Evolutionary conservation across 2,888 invertebrate genomes (phyloP).

Genomic region (Halictus ligatus): DNA sequence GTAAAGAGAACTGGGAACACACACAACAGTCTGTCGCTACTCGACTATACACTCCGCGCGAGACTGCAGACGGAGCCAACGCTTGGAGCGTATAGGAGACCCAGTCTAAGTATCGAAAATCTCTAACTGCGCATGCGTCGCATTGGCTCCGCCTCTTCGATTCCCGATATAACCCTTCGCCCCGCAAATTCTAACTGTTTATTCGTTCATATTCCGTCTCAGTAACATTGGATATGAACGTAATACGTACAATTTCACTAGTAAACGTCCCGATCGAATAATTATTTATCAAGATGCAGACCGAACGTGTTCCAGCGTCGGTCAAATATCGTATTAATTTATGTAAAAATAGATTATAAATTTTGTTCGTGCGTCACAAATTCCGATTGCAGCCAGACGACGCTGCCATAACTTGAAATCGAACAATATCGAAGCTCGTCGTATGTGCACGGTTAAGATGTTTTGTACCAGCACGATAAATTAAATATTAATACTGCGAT

Average conservation of each 20-base stretch:
- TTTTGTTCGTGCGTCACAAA: constrained; percentile 22
- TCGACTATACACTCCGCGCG: constrained; percentile 58
- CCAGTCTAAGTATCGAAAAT: constrained; percentile 87
- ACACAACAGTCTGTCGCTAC: constrained; percentile 57
- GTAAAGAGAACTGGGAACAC: constrained; percentile 60
- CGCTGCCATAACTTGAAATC: constrained; percentile 27
- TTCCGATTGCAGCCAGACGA: constrained; percentile 22
- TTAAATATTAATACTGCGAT: constrained; percentile 22
- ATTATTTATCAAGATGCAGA: background rate
- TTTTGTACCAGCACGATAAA: background rate
- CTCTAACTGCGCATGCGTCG: constrained; percentile 87
- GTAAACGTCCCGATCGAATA: background rate
- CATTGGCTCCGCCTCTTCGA: constrained; percentile 63
- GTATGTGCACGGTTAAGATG: constrained; percentile 20
- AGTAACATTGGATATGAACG: background rate
- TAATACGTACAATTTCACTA: constrained; percentile 20
- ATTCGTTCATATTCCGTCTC: constrained; percentile 39
- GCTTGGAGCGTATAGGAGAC: constrained; percentile 69
- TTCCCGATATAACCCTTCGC: constrained; percentile 43
- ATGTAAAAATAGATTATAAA: background rate
- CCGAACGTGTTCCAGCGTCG: background rate
- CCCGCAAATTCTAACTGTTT: constrained; percentile 22
- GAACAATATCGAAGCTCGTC: constrained; percentile 34
- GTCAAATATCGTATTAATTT: constrained; percentile 37
- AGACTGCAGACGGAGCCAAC: constrained; percentile 61